These are phyloP conservation scores for Grammomys dolichurus DNA, from an alignment of 2,113 vertebrate species.

Conservation along the genomic window DNA sequence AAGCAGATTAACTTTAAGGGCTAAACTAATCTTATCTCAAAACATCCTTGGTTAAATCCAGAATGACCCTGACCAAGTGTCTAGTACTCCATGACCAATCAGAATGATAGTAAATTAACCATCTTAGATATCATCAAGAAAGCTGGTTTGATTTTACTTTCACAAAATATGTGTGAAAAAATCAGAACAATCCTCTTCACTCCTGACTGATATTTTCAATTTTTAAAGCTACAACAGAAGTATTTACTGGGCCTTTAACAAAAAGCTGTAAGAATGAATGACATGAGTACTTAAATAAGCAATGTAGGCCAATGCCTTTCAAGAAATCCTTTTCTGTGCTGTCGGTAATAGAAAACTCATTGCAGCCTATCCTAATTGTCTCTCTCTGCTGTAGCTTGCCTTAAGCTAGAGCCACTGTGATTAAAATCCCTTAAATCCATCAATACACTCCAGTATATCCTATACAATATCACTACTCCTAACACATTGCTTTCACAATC, in stretches of 20 bases:
- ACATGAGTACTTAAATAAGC: not conserved
- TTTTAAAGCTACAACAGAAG: conserved; percentile 32
- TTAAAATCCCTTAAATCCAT: not conserved
- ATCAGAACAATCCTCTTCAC: not conserved
- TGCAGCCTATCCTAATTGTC: not conserved
- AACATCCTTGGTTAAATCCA: not conserved
- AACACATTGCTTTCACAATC: not conserved
- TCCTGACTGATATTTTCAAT: not conserved
- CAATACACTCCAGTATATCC: not conserved
- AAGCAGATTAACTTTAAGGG: not conserved
- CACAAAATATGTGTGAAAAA: not conserved
- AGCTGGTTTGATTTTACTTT: not conserved
- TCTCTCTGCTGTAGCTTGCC: not conserved
- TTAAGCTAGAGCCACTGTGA: not conserved
- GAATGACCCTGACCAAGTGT: not conserved
- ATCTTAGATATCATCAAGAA: not conserved
- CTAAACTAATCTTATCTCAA: not conserved
- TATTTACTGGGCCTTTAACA: conserved; percentile 4
- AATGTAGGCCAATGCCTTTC: not conserved
- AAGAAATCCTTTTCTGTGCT: not conserved
- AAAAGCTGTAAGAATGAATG: not conserved
- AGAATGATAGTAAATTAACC: not conserved
- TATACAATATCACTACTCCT: not conserved
- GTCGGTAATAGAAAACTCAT: not conserved
- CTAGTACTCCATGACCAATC: not conserved